Evolutionary conservation across 2,888 invertebrate species (phyloP).

Genomic region (Branchipolynoe longqiensis): DNA sequence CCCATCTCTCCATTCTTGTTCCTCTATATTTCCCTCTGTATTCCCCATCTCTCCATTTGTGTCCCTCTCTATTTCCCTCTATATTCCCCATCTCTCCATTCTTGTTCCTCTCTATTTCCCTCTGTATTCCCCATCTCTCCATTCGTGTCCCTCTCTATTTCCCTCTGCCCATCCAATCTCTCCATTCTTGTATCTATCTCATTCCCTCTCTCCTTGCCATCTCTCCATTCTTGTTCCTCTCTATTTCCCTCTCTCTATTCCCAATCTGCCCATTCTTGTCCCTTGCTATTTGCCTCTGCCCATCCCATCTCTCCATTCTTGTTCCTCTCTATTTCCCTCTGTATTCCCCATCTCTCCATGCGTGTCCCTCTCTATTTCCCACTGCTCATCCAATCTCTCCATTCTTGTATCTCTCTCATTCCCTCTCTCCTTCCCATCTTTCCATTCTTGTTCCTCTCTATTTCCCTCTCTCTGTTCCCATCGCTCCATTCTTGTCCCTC

Average conservation of each 20-base stretch:
- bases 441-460: not conserved
- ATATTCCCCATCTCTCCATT: not conserved
- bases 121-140: not conserved
- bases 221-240: not conserved
- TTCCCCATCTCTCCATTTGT: not conserved
- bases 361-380: not conserved
- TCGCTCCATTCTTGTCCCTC: not conserved
- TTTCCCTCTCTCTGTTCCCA: not conserved
- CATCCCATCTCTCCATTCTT: not conserved
- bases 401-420: not conserved
- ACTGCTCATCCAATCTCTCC: not conserved
- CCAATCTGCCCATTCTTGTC: not conserved
- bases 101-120: not conserved
- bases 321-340: not conserved
- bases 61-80: not conserved
- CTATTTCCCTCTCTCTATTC: not conserved
- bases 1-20: not conserved
- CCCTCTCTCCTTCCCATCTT: not conserved
- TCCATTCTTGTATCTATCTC: not conserved
- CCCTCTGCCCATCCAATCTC: not conserved
- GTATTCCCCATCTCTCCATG: not conserved
- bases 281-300: not conserved
- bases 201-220: not conserved
- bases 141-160: not conserved
- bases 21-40: not conserved